A percentile compares a stretch with the other conserved stretches of the same genome.
Conservation (phyloP, 2,113 vertebrate species). For the Gavialis gangeticus region DNA sequence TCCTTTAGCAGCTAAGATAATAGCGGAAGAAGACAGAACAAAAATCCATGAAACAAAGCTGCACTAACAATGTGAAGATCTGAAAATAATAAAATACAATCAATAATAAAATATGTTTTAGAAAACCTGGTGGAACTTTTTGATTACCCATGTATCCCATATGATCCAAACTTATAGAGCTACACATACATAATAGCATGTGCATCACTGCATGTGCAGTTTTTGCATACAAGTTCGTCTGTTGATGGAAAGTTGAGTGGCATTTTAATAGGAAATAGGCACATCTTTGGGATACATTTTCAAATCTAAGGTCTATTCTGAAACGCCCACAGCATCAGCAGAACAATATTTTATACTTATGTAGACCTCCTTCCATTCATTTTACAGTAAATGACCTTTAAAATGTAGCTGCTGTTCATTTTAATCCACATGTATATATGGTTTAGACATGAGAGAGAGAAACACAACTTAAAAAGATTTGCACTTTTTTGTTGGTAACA, state of each 20-base stretch:
- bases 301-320: background rate
- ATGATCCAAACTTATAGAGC: background rate
- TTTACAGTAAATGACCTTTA: background rate
- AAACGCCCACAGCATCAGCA: background rate
- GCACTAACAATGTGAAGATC: rapidly evolving
- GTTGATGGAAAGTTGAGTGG: too few relatives aligned
- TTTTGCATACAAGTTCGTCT: background rate
- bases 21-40: background rate
- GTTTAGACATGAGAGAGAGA: too few relatives aligned
- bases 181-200: too few relatives aligned
- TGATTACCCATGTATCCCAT: background rate
- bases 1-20: background rate
- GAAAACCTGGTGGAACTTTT: background rate
- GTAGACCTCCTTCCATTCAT: too few relatives aligned
- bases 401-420: too few relatives aligned
- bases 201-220: background rate
- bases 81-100: background rate
- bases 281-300: background rate
- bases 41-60: background rate
- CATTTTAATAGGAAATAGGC: background rate
- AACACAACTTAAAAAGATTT: background rate
- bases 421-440: too few relatives aligned
- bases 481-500: background rate
- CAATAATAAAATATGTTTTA: background rate
- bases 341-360: background rate